A percentile compares a stretch with the other conserved stretches of the same genome.
Conservation (phyloP, 2,888 invertebrate species). For the Cinara cedri region DNA sequence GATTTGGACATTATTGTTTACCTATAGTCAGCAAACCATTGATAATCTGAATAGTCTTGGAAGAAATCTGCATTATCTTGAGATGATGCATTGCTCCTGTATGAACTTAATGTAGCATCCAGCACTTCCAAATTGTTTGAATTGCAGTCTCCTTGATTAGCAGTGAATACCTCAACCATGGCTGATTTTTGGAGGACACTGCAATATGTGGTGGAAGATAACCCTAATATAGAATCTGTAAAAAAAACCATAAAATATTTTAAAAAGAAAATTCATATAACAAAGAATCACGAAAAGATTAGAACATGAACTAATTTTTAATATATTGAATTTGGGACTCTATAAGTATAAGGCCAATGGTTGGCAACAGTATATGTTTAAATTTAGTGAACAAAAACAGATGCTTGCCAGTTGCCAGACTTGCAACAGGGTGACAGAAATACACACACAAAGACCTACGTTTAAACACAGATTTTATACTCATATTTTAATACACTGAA, state of each 20-base stretch:
- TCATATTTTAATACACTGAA: slow-evolving; percentile 28
- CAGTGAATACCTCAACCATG: slow-evolving; percentile 52
- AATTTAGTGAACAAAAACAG: slow-evolving; percentile 56
- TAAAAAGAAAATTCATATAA: slow-evolving; percentile 6
- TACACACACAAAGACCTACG: slow-evolving; percentile 38
- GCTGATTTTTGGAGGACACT: slow-evolving; percentile 46
- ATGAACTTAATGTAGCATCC: slow-evolving; percentile 59
- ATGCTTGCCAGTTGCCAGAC: slow-evolving; percentile 54
- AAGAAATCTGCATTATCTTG: slow-evolving; percentile 70
- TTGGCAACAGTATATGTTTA: slow-evolving; percentile 54
- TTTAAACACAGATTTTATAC: slow-evolving; percentile 30
- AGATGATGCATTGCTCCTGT: slow-evolving; percentile 63
- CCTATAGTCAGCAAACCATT: slow-evolving; percentile 91
- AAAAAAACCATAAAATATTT: slow-evolving; percentile 1
- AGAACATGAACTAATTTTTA: slow-evolving; percentile 50
- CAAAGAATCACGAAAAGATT: slow-evolving; percentile 14
- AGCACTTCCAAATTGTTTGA: slow-evolving; percentile 66
- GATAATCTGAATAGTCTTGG: slow-evolving; percentile 87
- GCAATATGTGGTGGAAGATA: slow-evolving; percentile 47
- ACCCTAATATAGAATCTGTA: slow-evolving; percentile 48
- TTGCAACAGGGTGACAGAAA: slow-evolving; percentile 42
- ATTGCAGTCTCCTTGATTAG: slow-evolving; percentile 65
- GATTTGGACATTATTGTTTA: slow-evolving; percentile 62
- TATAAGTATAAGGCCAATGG: slow-evolving; percentile 38
- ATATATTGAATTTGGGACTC: slow-evolving; percentile 45